Base-by-base conservation (phyloP, 2,888 invertebrate species). In the Agrochola lychnidis region DNA sequence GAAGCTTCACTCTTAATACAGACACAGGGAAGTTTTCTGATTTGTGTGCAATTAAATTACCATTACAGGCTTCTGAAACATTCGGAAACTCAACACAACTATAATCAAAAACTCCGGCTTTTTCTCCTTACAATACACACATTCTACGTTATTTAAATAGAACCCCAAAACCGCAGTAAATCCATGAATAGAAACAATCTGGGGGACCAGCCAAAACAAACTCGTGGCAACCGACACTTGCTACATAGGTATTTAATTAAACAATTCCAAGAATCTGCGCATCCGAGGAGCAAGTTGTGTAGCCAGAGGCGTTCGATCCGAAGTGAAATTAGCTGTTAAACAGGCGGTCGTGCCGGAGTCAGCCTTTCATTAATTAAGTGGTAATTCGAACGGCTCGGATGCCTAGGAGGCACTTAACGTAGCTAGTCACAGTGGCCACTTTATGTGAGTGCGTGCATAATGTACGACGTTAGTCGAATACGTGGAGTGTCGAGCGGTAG, bases 351-450 rank as follows among this genome's bases (percentile, higher is more conserved):
- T 87, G 73, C 83, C 83, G 84, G 82, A 86, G 86, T 87, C 87
- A 79, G 81, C 76, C 83, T 88, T 90, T 90, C 90, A 91, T 92
- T 93, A 92, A 92, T 92, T 91, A 90, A 92, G 88, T 89, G 89
- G 87, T 85, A 87, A 89, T 88, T 88, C 86, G 83, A 89, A 89
- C 82, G 70, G 80, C 73, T 78, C 36, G 79, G 79, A 82, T 86
- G 79, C 81, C 83, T 79, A 12, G 61, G 75, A 74, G 83, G 79
- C 82, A 82, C 79, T 87, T 84, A 74, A 76, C 68, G 85, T 67
- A 73, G 71, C 78, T 61, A 83, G 81, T 78, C 79, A 76, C 48
- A 63, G 63, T 80, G 82, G 68, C 78, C 82, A 82, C 83, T 85
- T 77, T 78, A 70, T 79, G 74, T 64, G 69, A 79, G 85, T 79